Percentiles rank a stretch among this genome's conserved stretches.
Conservation (phyloP, 1,140 invertebrate species). For the Pomacea maculata region DNA sequence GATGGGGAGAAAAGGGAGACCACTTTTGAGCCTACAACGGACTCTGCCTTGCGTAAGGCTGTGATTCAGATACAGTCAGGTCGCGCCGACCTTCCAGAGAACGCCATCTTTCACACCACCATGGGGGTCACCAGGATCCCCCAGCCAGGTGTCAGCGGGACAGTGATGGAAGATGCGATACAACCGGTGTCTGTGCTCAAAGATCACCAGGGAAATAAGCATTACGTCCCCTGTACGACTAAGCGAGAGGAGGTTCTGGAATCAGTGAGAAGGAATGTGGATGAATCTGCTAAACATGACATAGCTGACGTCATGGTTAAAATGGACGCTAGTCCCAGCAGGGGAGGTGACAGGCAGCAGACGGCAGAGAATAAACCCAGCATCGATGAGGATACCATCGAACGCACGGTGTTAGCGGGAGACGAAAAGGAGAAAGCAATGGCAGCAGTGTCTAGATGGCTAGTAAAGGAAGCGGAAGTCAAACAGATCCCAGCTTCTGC, state of each 20-base stretch:
- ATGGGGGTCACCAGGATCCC: neutral
- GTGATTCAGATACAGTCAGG: conserved; percentile 8
- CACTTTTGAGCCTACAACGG: neutral
- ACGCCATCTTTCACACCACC: conserved; percentile 7
- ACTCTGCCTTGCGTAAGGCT: neutral
- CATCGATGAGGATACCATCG: no score
- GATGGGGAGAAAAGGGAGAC: neutral
- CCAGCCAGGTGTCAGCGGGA: neutral
- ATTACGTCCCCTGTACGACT: conserved; percentile 9
- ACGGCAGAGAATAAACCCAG: no score
- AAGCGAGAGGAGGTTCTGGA: neutral
- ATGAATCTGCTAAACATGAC: no score
- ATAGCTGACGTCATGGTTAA: no score
- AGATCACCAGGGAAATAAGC: conserved; percentile 22
- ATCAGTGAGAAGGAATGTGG: no score
- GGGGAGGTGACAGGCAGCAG: no score
- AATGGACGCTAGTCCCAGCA: no score
- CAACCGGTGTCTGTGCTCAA: conserved; percentile 12
- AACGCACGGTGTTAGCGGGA: no score
- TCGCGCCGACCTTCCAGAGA: neutral
- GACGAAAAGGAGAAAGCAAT: no score
- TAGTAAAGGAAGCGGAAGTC: no score
- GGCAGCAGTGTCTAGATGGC: no score
- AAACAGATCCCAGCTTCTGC: neutral
- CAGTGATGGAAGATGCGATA: conserved; percentile 10